Base-by-base conservation (phyloP, 2,113 vertebrate species). In the Noctilio leporinus region DNA sequence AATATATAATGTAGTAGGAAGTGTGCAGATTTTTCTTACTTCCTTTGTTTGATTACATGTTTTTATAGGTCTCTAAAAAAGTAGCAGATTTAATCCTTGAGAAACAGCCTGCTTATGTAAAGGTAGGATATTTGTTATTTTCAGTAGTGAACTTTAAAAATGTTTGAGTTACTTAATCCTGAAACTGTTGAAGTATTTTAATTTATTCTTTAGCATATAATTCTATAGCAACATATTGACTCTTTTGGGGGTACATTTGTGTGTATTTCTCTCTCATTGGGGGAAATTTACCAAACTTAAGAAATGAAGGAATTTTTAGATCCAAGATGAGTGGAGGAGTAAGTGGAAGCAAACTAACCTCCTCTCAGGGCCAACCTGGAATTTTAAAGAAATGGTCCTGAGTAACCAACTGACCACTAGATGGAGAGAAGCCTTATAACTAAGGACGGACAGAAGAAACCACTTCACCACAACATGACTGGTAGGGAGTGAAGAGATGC, bases 1-100 rank as follows among this genome's bases (percentile, higher is more conserved):
- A 89, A 57, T 86, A n/a, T 94, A 49, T 77, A 92, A 76, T 91
- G 2, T 87, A 55, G 53, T 28, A 69, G 77, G 22, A 92, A 86
- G 47, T 69, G 47, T 95, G 59, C 90, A 38, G 1, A 11, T 51
- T 96, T 88, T 55, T 94, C 84, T 96, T 85, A 88, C 70, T 91
- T 84, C 5, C 17, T 91, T 57, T 86, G 15, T 94, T 94, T 96
- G 78, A 94, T 72, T 96, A n/a, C 33, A 70, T 97, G 55, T 85
- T 97, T 95, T 96, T 98, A 24, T 89, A 99, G 99, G 99, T 99
- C 87, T 99, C 99, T 93, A 99, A 99, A 98, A 99, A 99, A 98
- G 99, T 99, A 53, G 99, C 99, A 11, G 99, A 99, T 98, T 98
- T 99, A 97, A 99, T 99, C 97, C 98, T 99, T 98, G 99, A 99